Evolutionary conservation across 1,140 invertebrate genomes (phyloP).

Genomic region (Eubasilissa regina): DNA sequence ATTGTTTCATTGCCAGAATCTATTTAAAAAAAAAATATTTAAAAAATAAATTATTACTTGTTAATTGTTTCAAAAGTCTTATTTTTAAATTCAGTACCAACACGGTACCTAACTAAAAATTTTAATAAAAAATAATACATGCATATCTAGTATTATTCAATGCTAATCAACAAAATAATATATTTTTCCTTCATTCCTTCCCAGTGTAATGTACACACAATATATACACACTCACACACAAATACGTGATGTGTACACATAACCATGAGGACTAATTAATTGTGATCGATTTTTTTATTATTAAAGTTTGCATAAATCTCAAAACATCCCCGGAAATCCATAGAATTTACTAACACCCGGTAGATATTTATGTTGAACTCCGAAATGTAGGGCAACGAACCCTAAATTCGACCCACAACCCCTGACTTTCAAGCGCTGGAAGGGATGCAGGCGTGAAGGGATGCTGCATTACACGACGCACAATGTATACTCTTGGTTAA

Average conservation of each 20-base stretch:
- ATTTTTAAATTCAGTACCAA: neutral
- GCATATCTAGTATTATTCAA: no score
- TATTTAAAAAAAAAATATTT: no score
- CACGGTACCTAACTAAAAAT: neutral
- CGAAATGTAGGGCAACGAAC: slow-evolving; percentile 23
- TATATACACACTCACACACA: no score
- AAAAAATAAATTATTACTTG: no score
- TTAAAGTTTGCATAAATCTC: neutral
- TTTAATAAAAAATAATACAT: no score
- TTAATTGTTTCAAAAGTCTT: no score
- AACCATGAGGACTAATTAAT: neutral
- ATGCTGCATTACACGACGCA: slow-evolving; percentile 5
- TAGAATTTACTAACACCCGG: neutral
- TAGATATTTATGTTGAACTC: slow-evolving; percentile 7
- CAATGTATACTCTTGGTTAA: no score
- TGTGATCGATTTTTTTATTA: neutral
- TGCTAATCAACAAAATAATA: no score
- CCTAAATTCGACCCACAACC: neutral
- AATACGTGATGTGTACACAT: neutral
- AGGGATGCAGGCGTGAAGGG: neutral
- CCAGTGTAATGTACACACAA: neutral
- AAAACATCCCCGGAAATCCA: neutral
- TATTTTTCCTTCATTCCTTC: neutral
- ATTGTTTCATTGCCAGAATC: no score
- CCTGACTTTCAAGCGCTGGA: neutral